Percentiles rank a stretch among this genome's conserved stretches.
Evolutionary conservation across 2,888 invertebrate species (phyloP).

Genomic region (Oscheius sp.): DNA sequence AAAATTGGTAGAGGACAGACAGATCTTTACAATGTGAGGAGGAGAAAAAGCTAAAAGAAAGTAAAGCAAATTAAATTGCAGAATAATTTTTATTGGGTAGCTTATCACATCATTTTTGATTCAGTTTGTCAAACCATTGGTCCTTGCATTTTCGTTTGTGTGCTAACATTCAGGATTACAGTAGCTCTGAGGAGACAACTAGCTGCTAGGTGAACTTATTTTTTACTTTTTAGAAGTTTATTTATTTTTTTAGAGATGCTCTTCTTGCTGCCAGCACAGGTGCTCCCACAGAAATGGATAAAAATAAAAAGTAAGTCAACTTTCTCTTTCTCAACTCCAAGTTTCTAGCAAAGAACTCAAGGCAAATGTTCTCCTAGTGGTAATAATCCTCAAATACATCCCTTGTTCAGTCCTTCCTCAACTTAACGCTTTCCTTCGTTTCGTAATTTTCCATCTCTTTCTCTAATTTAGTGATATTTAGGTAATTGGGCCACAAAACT

Average conservation of each 20-base stretch:
- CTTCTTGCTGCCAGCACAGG: neutral
- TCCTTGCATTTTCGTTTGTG: neutral
- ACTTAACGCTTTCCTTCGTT: neutral
- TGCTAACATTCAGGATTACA: neutral
- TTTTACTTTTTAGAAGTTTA: too few species aligned
- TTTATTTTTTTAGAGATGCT: too few species aligned
- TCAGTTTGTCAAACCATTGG: neutral
- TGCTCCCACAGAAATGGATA: neutral
- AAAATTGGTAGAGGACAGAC: too few species aligned
- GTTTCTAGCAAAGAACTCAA: constrained; percentile 5
- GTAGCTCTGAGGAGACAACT: neutral
- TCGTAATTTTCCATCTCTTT: neutral
- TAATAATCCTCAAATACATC: neutral
- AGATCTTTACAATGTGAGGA: too few species aligned
- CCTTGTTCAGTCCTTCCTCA: neutral
- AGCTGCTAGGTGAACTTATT: too few species aligned
- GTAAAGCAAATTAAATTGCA: neutral
- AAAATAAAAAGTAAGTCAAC: neutral
- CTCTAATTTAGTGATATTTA: neutral
- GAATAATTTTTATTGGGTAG: constrained; percentile 6
- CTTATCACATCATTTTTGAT: neutral
- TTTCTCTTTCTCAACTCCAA: neutral
- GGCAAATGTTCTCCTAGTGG: neutral
- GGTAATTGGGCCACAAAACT: neutral
- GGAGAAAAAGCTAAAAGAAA: too few species aligned